Percentiles rank a stretch among this genome's conserved stretches.
These are phyloP conservation scores for Leguminivora glycinivorella DNA, from an alignment of 1,140 invertebrate genomes.

Conservation along the genomic window DNA sequence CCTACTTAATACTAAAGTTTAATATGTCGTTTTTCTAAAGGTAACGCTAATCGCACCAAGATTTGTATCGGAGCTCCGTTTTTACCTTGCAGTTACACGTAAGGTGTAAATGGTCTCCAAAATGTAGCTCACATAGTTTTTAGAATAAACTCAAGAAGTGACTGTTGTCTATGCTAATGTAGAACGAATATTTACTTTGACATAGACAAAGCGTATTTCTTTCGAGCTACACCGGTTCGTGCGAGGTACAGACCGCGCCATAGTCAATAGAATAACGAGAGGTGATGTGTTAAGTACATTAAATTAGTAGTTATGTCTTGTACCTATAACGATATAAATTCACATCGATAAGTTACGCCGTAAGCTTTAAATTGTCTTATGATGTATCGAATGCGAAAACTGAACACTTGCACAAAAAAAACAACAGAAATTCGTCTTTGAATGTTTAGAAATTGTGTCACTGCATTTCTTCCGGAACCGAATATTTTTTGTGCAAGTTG, in stretches of 20 bases:
- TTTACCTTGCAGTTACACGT: constrained; percentile 22
- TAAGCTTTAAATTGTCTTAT: constrained; percentile 40
- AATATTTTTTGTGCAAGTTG: constrained; percentile 30
- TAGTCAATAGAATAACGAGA: constrained; percentile 41
- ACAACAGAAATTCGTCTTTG: background rate
- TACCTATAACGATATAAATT: constrained; percentile 7
- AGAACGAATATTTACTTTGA: background rate
- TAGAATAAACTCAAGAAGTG: background rate
- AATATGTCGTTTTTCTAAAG: background rate
- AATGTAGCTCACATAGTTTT: background rate
- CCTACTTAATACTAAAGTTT: background rate
- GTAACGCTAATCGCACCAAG: background rate
- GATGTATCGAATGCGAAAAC: constrained; percentile 32
- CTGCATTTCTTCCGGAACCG: background rate
- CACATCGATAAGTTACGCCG: constrained; percentile 21
- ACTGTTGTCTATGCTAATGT: constrained; percentile 23
- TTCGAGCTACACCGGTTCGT: constrained; percentile 31
- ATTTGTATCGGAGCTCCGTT: background rate
- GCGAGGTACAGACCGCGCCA: constrained; percentile 34
- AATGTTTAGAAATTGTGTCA: too few species aligned
- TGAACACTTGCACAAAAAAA: constrained; percentile 34
- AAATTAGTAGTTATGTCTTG: constrained; percentile 33
- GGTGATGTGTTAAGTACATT: constrained; percentile 42
- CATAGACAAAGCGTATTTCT: background rate
- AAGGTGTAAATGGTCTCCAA: background rate